phyloP scores from a whole-genome alignment of 2,797 vertebrate species.

The Urophycis tenuis region DNA sequence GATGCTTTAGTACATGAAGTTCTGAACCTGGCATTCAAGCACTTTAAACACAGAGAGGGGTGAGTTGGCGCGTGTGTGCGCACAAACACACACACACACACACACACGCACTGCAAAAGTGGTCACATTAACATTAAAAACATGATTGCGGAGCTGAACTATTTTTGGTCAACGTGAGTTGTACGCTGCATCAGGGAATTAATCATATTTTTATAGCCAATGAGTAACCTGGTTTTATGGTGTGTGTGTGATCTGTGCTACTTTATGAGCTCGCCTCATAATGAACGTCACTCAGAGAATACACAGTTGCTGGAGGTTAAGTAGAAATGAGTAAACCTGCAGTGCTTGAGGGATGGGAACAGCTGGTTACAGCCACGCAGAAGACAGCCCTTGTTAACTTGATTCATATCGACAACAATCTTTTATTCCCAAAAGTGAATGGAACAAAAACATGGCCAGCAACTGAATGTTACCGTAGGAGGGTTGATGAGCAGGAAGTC shows the following conservation, averaged over 20 bases:
- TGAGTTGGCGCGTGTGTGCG: conserved; percentile 64
- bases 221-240: conserved; percentile 11
- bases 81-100: not conserved
- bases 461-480: not conserved
- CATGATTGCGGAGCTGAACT: not conserved
- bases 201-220: conserved; percentile 13
- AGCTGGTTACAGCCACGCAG: not conserved
- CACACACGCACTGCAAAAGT: not conserved
- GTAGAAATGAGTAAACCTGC: too few relatives aligned
- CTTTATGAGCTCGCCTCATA: conserved; percentile 16
- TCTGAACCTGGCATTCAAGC: conserved; percentile 99
- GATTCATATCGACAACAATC: not conserved
- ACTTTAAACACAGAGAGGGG: conserved; percentile 99
- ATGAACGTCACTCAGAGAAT: conserved; percentile 24
- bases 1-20: conserved; percentile 99
- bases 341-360: not conserved
- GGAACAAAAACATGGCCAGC: not conserved
- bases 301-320: not conserved
- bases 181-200: not conserved
- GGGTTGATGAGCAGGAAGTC: not conserved
- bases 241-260: conserved; percentile 13
- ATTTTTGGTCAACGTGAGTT: not conserved
- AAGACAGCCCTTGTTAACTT: not conserved
- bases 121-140: too few relatives aligned
- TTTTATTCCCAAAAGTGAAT: not conserved